Conservation (phyloP, 2,113 vertebrate genomes). For the Laticauda laticaudata region DNA sequence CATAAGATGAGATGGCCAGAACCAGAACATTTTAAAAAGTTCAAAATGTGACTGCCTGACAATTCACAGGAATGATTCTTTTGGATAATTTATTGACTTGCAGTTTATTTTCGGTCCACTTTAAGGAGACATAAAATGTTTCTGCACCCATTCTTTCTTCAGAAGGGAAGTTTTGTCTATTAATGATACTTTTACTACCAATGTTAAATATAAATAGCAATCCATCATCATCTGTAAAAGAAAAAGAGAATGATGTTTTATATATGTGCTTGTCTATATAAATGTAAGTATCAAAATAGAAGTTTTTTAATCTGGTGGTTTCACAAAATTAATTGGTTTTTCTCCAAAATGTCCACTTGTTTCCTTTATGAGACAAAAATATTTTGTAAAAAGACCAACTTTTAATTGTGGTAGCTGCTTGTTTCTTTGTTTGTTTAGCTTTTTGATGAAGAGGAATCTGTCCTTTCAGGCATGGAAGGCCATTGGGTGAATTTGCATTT, state of each 20-base stretch:
- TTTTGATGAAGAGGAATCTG: not conserved
- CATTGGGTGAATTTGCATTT: not conserved
- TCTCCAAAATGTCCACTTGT: not conserved
- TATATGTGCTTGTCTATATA: not conserved
- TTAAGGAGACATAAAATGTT: not conserved
- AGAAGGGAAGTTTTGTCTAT: not conserved
- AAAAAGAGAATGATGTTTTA: not conserved
- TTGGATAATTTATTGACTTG: not conserved
- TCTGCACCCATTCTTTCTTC: not conserved
- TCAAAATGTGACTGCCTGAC: not conserved
- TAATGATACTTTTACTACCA: not conserved
- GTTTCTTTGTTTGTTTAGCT: not conserved
- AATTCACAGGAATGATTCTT: not conserved
- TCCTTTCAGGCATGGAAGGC: not conserved
- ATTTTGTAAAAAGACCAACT: not conserved
- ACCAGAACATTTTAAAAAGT: not conserved
- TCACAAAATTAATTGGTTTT: not conserved
- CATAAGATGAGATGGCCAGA: not conserved
- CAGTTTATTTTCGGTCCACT: not conserved
- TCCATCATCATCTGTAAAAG: not conserved
- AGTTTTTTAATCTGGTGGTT: not conserved
- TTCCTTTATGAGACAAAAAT: not conserved
- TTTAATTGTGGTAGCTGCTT: not conserved
- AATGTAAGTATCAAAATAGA: not conserved
- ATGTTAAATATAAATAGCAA: not conserved